Base-by-base conservation (phyloP, 2,113 vertebrate genomes). In the Elaphurus davidianus region DNA sequence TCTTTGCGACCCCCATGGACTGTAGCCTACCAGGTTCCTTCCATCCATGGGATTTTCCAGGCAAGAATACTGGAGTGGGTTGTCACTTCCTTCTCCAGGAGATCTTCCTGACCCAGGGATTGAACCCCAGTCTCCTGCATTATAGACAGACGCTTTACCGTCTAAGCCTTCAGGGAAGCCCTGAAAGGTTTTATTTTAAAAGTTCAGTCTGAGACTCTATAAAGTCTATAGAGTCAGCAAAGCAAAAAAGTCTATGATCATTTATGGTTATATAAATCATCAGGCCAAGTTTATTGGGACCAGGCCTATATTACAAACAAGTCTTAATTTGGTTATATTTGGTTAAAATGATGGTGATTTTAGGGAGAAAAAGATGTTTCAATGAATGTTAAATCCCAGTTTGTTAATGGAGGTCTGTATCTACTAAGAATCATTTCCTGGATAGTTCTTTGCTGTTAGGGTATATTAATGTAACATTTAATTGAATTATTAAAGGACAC, bases 91-190 rank as follows among this genome's bases (percentile, higher is more conserved):
- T 71, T 71, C 64, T 71, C 64, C 9, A 36, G 64, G 64, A 71
- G 4, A 11, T 71, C 17, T 71, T 71, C 64, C n/a, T 36, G 64
- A 71, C 2, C 16, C 64, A 71, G n/a, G 64, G 17, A 21, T 21
- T 71, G 64, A 36, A 71, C 17, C 64, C n/a, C 4, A 1, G n/a
- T 71, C 33, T 36, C 64, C n/a, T 0, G 2, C n/a, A 71, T n/a
- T 71, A n/a, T 36, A 71, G n/a, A 9, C 64, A 71, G 17, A 71
- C 19, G n/a, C 17, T 36, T 36, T 71, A 71, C n/a, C 0, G 0
- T 71, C n/a, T 71, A n/a, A 36, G n/a, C n/a, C n/a, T 36, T 36
- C n/a, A 36, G 64, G n/a, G 64, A 71, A 36, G 64, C 17, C 33
- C 33, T 67, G 64, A 67, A 67, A 67, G 16, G 64, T 67, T 67